Base-by-base conservation (phyloP, 2,888 invertebrate genomes). In the Pseudococcus longispinus region DNA sequence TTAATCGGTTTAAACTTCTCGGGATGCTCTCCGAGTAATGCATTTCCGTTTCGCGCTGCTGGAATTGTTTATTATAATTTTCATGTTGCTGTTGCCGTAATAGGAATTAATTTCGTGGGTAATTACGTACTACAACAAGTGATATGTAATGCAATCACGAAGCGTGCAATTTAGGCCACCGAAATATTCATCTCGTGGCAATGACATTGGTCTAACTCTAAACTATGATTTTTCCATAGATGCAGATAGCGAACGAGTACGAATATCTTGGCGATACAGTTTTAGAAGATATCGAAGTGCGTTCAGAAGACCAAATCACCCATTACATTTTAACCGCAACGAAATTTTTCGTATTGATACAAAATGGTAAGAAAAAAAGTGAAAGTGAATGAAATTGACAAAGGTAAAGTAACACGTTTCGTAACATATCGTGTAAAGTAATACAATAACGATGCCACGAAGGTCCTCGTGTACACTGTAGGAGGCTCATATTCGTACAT, bases 31-130 rank as follows among this genome's bases (percentile, higher is more conserved):
- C 42, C 20, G 4, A 42, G 8, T 80, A 80, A 80, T 80, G 77
- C 77, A 42, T 80, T 80, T 80, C 77, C 77, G 77, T 26, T 80
- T 42, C 74, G 18, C 29, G 32, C 29, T 80, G 42, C 77, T 80
- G 42, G 42, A 80, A 80, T 20, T 80, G 77, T 42, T 80, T 42
- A 80, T 42, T 42, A 80, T 80, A 29, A 29, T 70, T 70, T 26
- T 29, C 1, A 80, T 18, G 42, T 80, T 42, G 32, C 29, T 42
- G 77, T 9, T 80, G 20, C 37, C 42, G 42, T 80, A 80, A 80
- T 42, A 80, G 42, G 77, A 80, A 42, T 80, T 80, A 80, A 80
- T 80, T 80, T 80, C n/a, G 77, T 70, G 20, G 77, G 13, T 80
- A 80, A 80, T 80, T 80, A 80, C 42, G 37, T 37, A 37, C 8